Evolutionary conservation across 2,888 invertebrate species (phyloP).

Genomic region (Tanytarsus gracilentus): DNA sequence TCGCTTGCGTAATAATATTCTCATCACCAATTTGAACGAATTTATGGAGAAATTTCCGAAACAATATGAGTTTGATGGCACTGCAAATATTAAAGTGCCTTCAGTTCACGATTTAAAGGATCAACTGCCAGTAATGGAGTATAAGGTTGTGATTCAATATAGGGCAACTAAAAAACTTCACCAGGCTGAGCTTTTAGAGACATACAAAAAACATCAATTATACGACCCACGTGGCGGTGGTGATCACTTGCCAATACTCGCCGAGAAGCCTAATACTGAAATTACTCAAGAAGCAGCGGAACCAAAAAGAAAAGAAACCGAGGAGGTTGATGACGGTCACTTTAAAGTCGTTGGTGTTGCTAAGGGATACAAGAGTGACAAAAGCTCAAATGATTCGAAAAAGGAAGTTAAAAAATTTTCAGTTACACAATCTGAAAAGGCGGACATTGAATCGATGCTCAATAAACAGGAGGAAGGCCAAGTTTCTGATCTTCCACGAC

Average conservation of each 20-base stretch:
- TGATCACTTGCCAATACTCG: neutral
- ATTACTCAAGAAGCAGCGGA: neutral
- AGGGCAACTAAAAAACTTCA: constrained; percentile 11
- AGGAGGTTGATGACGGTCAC: neutral
- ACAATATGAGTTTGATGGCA: neutral
- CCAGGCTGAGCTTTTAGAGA: constrained; percentile 13
- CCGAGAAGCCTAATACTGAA: neutral
- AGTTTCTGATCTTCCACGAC: constrained; percentile 26
- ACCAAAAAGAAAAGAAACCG: neutral
- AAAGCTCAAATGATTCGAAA: too few species aligned
- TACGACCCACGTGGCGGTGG: constrained; percentile 7
- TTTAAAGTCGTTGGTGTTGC: neutral
- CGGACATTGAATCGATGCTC: neutral
- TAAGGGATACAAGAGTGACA: too few species aligned
- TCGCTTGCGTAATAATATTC: constrained; percentile 35
- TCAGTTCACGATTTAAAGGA: neutral
- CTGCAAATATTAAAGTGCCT: neutral
- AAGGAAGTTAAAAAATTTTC: neutral
- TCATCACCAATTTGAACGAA: constrained; percentile 33
- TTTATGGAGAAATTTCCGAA: constrained; percentile 32
- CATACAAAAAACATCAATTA: constrained; percentile 10
- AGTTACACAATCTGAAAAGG: neutral
- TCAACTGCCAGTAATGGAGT: constrained; percentile 1
- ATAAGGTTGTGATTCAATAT: constrained; percentile 1
- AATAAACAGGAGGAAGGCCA: neutral